Evolutionary conservation across 2,888 invertebrate species (phyloP), one percentile per base, ranked within the genome.

Genomic region (Chrysodeixis includens): DNA sequence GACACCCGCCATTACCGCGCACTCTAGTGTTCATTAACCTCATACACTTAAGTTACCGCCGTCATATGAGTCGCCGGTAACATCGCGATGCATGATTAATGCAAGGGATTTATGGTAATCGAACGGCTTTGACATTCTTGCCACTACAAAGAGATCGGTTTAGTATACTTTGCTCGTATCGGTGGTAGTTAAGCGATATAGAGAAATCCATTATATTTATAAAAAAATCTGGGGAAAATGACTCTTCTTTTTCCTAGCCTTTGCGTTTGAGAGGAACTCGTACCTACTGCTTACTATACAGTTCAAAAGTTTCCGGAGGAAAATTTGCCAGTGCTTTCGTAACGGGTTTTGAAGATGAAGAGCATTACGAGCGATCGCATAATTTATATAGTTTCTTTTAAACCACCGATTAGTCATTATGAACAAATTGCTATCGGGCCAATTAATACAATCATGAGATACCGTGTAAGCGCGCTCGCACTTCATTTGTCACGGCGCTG

Each of bases 401-500:
- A 40, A 40, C 6, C n/a, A 40, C 20, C 46, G 44, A 62, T 76
- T 54, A 35, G 59, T 73, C 59, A 66, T 53, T 62, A 69, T 69
- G 66, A 60, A 61, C 71, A 58, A 80, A 35, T 56, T 10, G 20
- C 9, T 49, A 20, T 49, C 18, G 9, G 22, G 30, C 46, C 62
- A 71, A 81, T 76, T 69, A 69, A 56, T 74, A 54, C 59, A 67
- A 73, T 76, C 56, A 32, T 26, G 54, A 56, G 59, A 71, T 49
- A 76, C 62, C 53, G 56, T 58, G 74, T 56, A 62, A 55, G 53
- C 30, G 67, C 56, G 56, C 56, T 54, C 71, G 60, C 62, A 60
- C 35, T 35, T 32, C 60, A 73, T 69, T 63, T 53, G 62, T 70
- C 44, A 69, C 58, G 56, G 14, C 40, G 75, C 86, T 83, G 69